Conservation (phyloP, 2,888 invertebrate genomes). For the Acanthococcus lagerstroemiae region DNA sequence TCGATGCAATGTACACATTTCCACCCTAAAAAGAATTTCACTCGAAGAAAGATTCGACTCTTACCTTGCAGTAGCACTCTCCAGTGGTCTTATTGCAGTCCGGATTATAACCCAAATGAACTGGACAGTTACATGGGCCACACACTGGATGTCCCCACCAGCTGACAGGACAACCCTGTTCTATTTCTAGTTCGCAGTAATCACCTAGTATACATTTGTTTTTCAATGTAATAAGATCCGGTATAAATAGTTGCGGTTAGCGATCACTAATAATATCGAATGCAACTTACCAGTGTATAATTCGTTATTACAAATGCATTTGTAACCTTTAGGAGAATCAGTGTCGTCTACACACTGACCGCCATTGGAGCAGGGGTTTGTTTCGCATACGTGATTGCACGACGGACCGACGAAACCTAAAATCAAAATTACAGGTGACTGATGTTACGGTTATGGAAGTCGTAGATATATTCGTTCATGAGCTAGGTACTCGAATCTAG, state of each 20-base stretch:
- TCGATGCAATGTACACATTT: too few relatives aligned
- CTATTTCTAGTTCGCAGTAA: conserved; percentile 58
- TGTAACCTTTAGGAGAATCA: conserved; percentile 53
- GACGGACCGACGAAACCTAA: conserved; percentile 62
- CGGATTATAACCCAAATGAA: conserved; percentile 73
- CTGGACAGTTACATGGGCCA: conserved; percentile 84
- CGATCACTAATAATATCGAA: not conserved
- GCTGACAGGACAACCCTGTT: conserved; percentile 73
- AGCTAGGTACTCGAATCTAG: not conserved
- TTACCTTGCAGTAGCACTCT: conserved; percentile 76
- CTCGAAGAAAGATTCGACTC: conserved; percentile 24
- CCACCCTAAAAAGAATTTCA: too few relatives aligned
- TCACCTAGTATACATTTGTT: conserved; percentile 45
- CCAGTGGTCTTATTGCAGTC: conserved; percentile 83
- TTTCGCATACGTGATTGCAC: conserved; percentile 72
- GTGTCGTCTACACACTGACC: conserved; percentile 58
- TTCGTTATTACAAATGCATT: conserved; percentile 67
- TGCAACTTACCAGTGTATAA: conserved; percentile 51
- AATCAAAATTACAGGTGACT: conserved; percentile 8
- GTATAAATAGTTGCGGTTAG: not conserved
- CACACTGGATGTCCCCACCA: conserved; percentile 94
- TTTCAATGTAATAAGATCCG: not conserved
- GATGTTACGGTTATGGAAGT: not conserved
- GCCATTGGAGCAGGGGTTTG: conserved; percentile 69
- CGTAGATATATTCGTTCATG: not conserved